These are phyloP conservation scores for Poeciliopsis retropinna DNA, from an alignment of 2,113 vertebrate species.

Conservation along the genomic window DNA sequence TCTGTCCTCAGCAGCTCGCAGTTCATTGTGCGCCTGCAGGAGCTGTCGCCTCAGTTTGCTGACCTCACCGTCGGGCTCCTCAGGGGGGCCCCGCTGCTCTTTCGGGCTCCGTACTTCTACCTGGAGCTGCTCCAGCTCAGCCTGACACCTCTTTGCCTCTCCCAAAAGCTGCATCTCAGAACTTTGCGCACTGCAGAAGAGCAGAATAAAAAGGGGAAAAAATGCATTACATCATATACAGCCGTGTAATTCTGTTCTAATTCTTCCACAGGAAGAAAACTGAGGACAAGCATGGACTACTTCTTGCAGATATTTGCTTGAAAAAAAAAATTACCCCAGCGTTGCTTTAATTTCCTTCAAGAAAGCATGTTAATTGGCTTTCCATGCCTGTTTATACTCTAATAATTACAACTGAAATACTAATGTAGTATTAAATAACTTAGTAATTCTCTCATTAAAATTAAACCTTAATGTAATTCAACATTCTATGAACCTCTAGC, in stretches of 20 bases:
- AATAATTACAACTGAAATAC: not conserved
- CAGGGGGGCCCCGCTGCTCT: slow-evolving; percentile 52
- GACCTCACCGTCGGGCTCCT: slow-evolving; percentile 67
- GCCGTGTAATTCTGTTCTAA: not conserved
- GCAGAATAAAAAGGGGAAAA: not conserved
- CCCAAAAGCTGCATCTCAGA: slow-evolving; percentile 84
- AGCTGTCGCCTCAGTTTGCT: slow-evolving; percentile 66
- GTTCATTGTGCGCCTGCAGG: slow-evolving; percentile 60
- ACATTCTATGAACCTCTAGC: not conserved
- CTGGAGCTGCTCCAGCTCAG: slow-evolving; percentile 80
- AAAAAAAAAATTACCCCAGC: not conserved
- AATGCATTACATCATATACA: not conserved
- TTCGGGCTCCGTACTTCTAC: slow-evolving; percentile 39
- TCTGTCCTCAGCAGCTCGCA: slow-evolving; percentile 64
- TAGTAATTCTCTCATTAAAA: not conserved
- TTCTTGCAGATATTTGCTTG: not conserved
- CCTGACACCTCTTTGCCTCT: slow-evolving; percentile 80
- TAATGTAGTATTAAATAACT: not conserved
- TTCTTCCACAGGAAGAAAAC: not conserved
- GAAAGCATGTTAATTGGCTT: too few species aligned
- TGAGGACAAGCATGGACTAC: not conserved
- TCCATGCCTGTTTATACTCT: too few species aligned
- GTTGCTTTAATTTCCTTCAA: too few species aligned
- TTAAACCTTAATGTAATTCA: not conserved
- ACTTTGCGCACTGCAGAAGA: slow-evolving; percentile 83